Evolutionary conservation across 2,888 invertebrate genomes (phyloP), one percentile per base, ranked within the genome.

Genomic region (Oeneis ivallda): DNA sequence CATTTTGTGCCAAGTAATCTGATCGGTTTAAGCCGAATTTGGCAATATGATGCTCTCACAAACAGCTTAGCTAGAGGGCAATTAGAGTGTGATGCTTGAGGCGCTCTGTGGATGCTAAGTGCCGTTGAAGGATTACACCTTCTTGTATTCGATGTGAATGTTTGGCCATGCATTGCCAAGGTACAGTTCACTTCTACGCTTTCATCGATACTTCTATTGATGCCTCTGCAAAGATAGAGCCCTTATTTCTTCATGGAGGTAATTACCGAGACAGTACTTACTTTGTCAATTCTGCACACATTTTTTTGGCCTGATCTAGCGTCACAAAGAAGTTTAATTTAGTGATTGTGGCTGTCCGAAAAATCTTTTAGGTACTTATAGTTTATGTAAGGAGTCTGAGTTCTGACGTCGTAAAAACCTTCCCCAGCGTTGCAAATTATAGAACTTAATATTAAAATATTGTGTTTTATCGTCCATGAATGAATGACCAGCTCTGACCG

Each of bases 51-150:
- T 56, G 41, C 56, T 56, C 17, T 41, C 39, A 56, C 41, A 41
- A 41, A 41, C 41, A 56, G 56, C 56, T 56, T 53, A 53, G 37
- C 37, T 37, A 41, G 41, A 39, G 56, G 19, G 56, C 53, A 41
- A 56, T 56, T 56, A 41, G 56, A 41, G 10, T 19, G 54, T 11
- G 54, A 54, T 37, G 53, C 54, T 56, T 41, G 41, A 17, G 56
- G 41, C 26, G 49, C 56, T 56, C 41, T 58, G 56, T 41, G 32
- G 45, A 32, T 58, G 45, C 45, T 56, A 56, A 56, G 56, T 56
- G 56, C 41, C 56, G 19, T 56, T 41, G 19, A 56, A 56, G 39
- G 56, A 17, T 56, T 56, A 41, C 56, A 41, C 39, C 39, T 56
- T 56, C 39, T 19, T 56, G 39, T 41, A 41, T 41, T 11, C 19